Evolutionary conservation across 2,797 vertebrate species (phyloP).

Genomic region (Lepilemur septentrionalis): DNA sequence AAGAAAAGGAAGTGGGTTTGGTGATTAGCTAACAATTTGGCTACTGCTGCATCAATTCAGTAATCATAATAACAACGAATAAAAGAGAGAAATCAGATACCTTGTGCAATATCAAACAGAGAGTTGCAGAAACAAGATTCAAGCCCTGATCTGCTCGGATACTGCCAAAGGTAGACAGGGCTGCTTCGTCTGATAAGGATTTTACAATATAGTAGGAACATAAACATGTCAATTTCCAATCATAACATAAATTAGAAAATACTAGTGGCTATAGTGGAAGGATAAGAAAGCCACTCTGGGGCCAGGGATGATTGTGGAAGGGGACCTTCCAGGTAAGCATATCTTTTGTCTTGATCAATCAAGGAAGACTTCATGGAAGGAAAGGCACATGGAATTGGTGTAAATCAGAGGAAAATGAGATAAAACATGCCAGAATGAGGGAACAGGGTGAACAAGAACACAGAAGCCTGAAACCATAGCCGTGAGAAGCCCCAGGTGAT

Average conservation of each 20-base stretch:
- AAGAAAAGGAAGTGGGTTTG: not conserved
- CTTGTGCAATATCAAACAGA: not conserved
- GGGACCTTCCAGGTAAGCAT: not conserved
- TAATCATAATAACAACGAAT: not conserved
- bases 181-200: not conserved
- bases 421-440: not conserved
- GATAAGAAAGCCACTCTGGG: not conserved
- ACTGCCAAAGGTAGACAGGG: not conserved
- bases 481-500: not conserved
- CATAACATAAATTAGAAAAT: not conserved
- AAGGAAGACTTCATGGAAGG: not conserved
- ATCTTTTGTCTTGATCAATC: not conserved
- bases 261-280: not conserved
- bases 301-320: rapidly evolving
- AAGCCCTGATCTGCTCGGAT: not conserved
- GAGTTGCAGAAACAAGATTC: not conserved
- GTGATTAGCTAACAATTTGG: not conserved
- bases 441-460: not conserved
- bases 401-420: not conserved
- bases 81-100: not conserved
- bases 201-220: not conserved
- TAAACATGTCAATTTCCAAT: not conserved
- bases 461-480: not conserved
- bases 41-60: not conserved
- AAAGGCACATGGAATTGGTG: not conserved